These are phyloP conservation scores for Procambarus clarkii DNA, from an alignment of 1,140 invertebrate species.

Conservation along the genomic window DNA sequence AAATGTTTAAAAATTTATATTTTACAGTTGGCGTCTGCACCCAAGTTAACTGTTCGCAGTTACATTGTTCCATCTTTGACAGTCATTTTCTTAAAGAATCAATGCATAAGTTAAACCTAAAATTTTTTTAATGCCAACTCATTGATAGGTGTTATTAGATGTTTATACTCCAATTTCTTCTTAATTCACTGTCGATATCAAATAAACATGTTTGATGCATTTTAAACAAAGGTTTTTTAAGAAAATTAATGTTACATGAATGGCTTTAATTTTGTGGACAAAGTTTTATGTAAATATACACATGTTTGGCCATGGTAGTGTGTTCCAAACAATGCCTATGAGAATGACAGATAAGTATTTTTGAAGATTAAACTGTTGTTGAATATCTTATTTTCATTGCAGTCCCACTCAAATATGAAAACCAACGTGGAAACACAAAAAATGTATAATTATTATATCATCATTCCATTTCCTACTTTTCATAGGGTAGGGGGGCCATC, in stretches of 20 bases:
- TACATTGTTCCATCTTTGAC: not conserved
- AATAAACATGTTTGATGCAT: not conserved
- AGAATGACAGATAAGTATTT: conserved; percentile 60
- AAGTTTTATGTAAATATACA: conserved; percentile 41
- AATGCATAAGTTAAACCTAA: no score
- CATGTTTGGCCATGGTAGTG: conserved; percentile 6
- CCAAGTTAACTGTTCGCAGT: conserved; percentile 5
- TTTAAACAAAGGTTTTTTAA: conserved; percentile 22
- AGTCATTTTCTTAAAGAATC: conserved; percentile 21
- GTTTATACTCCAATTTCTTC: not conserved
- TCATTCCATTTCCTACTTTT: no score
- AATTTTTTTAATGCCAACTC: no score
- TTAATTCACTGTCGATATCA: not conserved
- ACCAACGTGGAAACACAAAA: no score
- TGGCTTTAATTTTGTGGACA: conserved; percentile 62
- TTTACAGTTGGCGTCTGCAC: conserved; percentile 9
- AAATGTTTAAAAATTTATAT: not conserved
- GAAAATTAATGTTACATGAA: conserved; percentile 38
- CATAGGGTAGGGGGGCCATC: no score
- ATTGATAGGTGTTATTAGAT: not conserved
- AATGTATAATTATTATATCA: no score
- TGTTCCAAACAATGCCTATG: conserved; percentile 19
- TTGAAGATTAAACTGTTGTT: conserved; percentile 66
- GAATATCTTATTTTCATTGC: conserved; percentile 8
- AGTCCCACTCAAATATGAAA: no score